Conservation (phyloP, 2,888 invertebrate genomes). For the Altica lythri region DNA sequence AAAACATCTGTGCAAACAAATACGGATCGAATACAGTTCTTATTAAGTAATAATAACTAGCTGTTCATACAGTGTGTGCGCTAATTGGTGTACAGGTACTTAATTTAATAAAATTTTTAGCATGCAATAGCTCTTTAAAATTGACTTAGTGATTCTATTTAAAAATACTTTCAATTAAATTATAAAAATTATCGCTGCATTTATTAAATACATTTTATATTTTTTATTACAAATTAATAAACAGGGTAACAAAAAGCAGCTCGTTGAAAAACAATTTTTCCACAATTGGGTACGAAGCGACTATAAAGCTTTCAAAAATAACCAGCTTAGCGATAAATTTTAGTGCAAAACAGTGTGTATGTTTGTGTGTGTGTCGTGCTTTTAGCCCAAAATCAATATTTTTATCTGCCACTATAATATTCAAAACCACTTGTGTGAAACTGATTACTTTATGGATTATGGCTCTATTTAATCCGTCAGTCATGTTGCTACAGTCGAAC, state of each 20-base stretch:
- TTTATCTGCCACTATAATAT: constrained; percentile 29
- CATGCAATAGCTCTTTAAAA: too few relatives aligned
- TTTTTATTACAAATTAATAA: too few relatives aligned
- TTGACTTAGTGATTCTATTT: too few relatives aligned
- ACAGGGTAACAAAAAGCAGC: background rate
- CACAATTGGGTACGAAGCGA: background rate
- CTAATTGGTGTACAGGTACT: too few relatives aligned
- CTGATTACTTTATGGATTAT: constrained; percentile 33
- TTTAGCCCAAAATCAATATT: constrained; percentile 23
- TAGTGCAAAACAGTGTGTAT: constrained; percentile 7
- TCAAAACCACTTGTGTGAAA: constrained; percentile 33
- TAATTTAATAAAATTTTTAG: too few relatives aligned
- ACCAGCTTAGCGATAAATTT: constrained; percentile 5
- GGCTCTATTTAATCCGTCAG: constrained; percentile 29
- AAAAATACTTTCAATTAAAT: too few relatives aligned
- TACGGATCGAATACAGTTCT: too few relatives aligned
- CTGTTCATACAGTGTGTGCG: too few relatives aligned
- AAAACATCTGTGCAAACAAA: too few relatives aligned
- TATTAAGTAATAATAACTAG: too few relatives aligned
- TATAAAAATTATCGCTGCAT: too few relatives aligned
- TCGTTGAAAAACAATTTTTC: background rate
- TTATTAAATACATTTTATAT: too few relatives aligned
- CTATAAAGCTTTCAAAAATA: constrained; percentile 3
- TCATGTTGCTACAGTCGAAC: constrained; percentile 17
- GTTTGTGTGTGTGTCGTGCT: constrained; percentile 17